Base-by-base conservation (phyloP, 2,113 vertebrate species). In the Muscicapa adusta region DNA sequence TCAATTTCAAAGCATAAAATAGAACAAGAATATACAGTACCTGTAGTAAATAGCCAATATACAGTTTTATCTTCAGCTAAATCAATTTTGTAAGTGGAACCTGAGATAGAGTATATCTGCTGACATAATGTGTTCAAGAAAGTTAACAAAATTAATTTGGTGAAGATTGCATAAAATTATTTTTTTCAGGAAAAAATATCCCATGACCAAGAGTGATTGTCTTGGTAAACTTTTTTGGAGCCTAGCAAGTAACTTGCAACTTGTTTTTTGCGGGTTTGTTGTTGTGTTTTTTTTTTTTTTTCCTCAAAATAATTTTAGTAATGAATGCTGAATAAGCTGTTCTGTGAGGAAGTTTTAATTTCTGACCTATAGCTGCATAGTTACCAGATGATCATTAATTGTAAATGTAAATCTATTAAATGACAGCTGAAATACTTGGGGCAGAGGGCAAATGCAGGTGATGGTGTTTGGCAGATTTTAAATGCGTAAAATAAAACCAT, bases 1-100 rank as follows among this genome's bases (percentile, higher is more conserved):
- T 96, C 93, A 97, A 96, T 96, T 96, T 97, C 57, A 96, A 97
- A 97, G 85, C 96, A 94, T 96, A 96, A 95, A 97, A 94, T 85
- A 80, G 68, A 94, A 86, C 78, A 97, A 86, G 82, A 96, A 94
- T 95, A 88, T 47, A 89, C 70, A 95, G 67, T 91, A 86, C 83
- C 75, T 94, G 83, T 72, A 90, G 88, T 97, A 96, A 96, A 96
- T 95, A 96, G 73, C 72, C 92, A 96, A 87, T 95, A 95, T 92
- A 76, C 65, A 84, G 14, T 96, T 93, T 94, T 92, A 95, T 95
- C 56, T 97, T 94, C 74, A 51, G 66, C 60, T 88, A 96, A 96
- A 96, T 97, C 83, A 95, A 88, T 97, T 97, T 82, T 88, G 26
- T 73, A 77, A 71, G 62, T 96, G 85, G 90, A 94, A 96, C 86